phyloP scores from a whole-genome alignment of 2,113 vertebrate genomes.

The Erpornis zantholeuca region DNA sequence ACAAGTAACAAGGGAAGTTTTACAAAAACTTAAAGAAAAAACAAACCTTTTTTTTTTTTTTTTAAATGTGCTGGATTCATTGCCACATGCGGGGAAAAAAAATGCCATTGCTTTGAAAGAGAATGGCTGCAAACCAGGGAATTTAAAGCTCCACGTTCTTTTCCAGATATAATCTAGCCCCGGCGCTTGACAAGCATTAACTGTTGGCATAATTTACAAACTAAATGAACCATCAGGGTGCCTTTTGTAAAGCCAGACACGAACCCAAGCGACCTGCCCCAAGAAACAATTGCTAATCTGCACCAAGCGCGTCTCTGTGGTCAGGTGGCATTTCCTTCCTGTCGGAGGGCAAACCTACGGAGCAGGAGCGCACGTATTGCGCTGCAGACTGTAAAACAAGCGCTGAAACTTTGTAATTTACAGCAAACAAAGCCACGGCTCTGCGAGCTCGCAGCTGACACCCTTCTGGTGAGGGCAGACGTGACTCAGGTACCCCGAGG shows the following conservation, averaged over 20 bases:
- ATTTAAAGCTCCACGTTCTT: neutral
- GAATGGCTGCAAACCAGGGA: neutral
- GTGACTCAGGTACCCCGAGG: accelerated
- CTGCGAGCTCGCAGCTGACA: accelerated
- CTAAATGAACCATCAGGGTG: neutral
- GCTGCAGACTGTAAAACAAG: accelerated
- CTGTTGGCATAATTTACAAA: neutral
- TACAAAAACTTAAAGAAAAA: neutral
- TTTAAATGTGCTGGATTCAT: neutral
- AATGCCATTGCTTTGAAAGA: neutral
- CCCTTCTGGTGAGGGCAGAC: accelerated
- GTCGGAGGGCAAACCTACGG: neutral
- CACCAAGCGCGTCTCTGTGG: accelerated
- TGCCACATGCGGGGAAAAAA: neutral
- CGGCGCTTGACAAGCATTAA: neutral
- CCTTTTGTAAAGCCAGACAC: neutral
- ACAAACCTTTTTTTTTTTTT: neutral
- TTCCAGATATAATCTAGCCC: neutral
- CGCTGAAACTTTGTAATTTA: accelerated
- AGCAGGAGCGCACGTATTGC: neutral
- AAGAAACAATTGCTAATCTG: neutral
- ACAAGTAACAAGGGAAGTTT: neutral
- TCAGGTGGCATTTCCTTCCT: neutral
- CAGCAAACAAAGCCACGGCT: accelerated
- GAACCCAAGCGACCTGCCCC: neutral